Conservation (phyloP, 1,140 invertebrate species). For the Conopomorpha cramerella region DNA sequence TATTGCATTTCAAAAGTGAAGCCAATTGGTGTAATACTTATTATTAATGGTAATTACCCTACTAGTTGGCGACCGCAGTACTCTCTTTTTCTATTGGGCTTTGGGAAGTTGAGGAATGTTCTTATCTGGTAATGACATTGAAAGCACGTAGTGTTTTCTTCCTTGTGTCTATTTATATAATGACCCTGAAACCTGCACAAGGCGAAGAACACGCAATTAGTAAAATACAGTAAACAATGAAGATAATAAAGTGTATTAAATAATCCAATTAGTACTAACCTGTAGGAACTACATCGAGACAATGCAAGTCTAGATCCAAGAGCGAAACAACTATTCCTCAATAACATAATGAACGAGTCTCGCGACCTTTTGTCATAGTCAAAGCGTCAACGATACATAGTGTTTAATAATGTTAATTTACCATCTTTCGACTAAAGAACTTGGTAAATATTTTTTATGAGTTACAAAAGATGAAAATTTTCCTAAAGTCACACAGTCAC, state of each 20-base stretch:
- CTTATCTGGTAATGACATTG: constrained; percentile 32
- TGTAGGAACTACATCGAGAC: constrained; percentile 8
- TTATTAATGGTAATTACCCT: constrained; percentile 58
- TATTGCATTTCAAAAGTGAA: background rate
- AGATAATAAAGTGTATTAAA: background rate
- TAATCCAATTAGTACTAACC: too few relatives aligned
- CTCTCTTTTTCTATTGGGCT: constrained; percentile 57
- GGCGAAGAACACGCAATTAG: constrained; percentile 3
- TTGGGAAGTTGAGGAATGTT: constrained; percentile 40
- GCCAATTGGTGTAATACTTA: background rate
- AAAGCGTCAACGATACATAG: too few relatives aligned
- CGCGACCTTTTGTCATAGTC: too few relatives aligned
- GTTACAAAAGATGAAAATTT: too few relatives aligned
- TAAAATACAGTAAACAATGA: background rate
- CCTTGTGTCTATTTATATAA: constrained; percentile 40
- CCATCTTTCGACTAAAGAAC: too few relatives aligned
- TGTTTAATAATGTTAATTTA: too few relatives aligned
- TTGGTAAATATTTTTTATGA: too few relatives aligned
- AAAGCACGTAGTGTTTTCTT: constrained; percentile 16
- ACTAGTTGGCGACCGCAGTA: constrained; percentile 73
- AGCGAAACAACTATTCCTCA: constrained; percentile 7
- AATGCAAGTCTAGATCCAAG: constrained; percentile 9
- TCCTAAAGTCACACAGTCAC: too few relatives aligned
- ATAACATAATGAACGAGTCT: constrained; percentile 16
- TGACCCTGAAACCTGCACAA: constrained; percentile 48